Evolutionary conservation across 2,113 vertebrate genomes (phyloP), one percentile per base, ranked within the genome.

Genomic region (Octodon degus): DNA sequence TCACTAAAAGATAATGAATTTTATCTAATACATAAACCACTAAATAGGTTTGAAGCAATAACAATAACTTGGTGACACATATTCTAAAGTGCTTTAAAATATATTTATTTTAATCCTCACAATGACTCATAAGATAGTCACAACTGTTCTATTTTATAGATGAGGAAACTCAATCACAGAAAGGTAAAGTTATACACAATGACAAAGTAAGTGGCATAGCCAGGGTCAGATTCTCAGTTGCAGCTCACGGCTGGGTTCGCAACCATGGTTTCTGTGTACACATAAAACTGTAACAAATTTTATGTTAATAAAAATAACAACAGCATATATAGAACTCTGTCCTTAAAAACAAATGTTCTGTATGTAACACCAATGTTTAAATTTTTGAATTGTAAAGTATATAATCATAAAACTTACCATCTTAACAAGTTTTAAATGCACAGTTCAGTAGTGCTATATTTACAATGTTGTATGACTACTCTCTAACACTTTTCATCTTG

Each of bases 41-140:
- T 70, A 30, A 68, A 24, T 10, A 85, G 32, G 25, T 60, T n/a
- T 70, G 34, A 67, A n/a, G n/a, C 40, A 68, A 14, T 22, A 55
- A n/a, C 7, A 80, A n/a, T 32, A 76, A 13, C 22, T 68, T 79
- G 81, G 37, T 62, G 30, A 19, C 67, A 91, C 22, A 65, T 24
- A 86, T 34, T 87, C 53, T 81, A 80, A 63, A 53, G 27, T 86
- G 62, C n/a, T 90, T 92, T 87, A 67, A 65, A 5, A 37, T 62
- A 34, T 86, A 92, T 94, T 70, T 90, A 62, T 58, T 88, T 77
- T 79, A 95, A 86, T 93, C 65, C 34, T 91, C 58, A 84, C 34
- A 74, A 85, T 77, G 24, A 95, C 55, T 24, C 2, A 62, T 22
- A 67, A 88, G n/a, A 79, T 9, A 93, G 67, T 30, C 27, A 88